These are phyloP conservation scores for Hippoglossus stenolepis DNA, from an alignment of 2,113 vertebrate genomes.

Conservation along the genomic window DNA sequence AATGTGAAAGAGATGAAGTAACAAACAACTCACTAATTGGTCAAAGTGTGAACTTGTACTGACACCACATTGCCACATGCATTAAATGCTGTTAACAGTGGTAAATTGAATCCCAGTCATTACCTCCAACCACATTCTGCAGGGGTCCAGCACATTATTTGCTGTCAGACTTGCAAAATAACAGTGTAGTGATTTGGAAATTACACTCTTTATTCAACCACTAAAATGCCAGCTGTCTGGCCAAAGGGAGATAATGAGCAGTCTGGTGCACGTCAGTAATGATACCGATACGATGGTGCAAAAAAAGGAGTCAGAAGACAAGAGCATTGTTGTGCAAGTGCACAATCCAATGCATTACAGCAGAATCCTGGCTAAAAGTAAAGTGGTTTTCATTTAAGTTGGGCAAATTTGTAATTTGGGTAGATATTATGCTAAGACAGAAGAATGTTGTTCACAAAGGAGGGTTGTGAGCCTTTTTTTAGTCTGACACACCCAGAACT, in stretches of 20 bases:
- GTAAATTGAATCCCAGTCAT: background rate
- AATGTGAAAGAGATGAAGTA: background rate
- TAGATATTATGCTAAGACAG: background rate
- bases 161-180: conserved; percentile 2
- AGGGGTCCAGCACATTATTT: background rate
- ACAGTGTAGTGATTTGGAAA: conserved; percentile 2
- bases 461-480: background rate
- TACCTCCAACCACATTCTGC: background rate
- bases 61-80: background rate
- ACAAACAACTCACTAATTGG: too few species aligned
- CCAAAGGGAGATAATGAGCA: background rate
- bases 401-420: background rate
- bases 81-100: background rate
- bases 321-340: background rate
- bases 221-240: conserved; percentile 10
- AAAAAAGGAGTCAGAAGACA: background rate
- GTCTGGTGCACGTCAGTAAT: background rate
- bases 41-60: background rate
- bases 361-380: background rate
- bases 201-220: conserved; percentile 1
- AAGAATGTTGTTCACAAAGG: background rate
- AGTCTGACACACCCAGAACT: background rate
- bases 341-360: background rate
- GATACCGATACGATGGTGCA: background rate
- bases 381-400: background rate